phyloP scores from a whole-genome alignment of 2,888 invertebrate genomes.

The Megalurothrips usitatus region DNA sequence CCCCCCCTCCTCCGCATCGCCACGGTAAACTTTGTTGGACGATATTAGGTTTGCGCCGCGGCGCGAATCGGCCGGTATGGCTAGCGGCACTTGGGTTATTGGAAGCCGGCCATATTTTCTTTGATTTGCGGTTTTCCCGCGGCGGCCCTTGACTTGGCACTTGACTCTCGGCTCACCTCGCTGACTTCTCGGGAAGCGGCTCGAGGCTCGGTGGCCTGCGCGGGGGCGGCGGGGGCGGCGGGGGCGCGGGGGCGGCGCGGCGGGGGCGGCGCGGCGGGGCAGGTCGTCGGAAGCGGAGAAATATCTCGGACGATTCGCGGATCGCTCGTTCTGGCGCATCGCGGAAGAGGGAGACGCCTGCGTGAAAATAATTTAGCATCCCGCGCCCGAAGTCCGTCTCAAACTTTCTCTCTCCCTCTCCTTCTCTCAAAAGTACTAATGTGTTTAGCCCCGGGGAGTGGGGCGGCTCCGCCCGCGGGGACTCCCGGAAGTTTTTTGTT shows the following conservation, averaged over 20 bases:
- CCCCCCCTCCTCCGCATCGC: neutral
- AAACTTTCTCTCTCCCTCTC: too few relatives aligned
- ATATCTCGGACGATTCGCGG: too few relatives aligned
- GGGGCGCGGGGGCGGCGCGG: neutral
- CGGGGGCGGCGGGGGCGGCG: neutral
- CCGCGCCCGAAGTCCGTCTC: too few relatives aligned
- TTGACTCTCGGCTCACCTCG: neutral
- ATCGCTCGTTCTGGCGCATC: too few relatives aligned
- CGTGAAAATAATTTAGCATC: too few relatives aligned
- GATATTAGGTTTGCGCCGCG: neutral
- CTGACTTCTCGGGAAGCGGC: neutral
- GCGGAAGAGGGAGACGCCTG: too few relatives aligned
- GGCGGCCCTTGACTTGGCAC: neutral
- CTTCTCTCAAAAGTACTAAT: too few relatives aligned
- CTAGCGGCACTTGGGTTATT: neutral
- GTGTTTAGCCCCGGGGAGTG: too few relatives aligned
- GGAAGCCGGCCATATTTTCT: neutral
- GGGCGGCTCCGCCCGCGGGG: too few relatives aligned
- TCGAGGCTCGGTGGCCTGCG: neutral
- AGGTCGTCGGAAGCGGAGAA: too few relatives aligned
- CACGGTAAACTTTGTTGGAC: neutral
- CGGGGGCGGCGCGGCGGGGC: slow-evolving; percentile 4
- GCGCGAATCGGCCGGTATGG: neutral
- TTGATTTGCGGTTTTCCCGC: slow-evolving; percentile 9
- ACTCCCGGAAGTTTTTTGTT: too few relatives aligned